These are phyloP conservation scores for Anneissia japonica DNA, from an alignment of 35 echinoderm and acorn worm genomes.

Conservation along the genomic window DNA sequence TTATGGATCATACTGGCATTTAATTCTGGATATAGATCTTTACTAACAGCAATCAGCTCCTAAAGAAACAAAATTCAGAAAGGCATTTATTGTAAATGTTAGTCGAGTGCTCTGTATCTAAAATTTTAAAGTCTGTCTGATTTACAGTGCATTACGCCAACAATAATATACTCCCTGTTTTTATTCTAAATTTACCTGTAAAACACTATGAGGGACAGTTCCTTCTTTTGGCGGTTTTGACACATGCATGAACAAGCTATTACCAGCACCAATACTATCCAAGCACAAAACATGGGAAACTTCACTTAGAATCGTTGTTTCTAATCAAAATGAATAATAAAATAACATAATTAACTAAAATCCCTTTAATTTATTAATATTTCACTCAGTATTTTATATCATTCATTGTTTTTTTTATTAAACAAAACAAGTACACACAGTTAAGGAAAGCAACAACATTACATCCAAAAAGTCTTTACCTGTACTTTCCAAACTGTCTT, in stretches of 20 bases:
- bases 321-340: constrained; percentile 22
- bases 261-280: constrained; percentile 69
- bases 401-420: no score
- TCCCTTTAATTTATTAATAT: no score
- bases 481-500: constrained; percentile 84
- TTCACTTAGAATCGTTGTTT: constrained; percentile 68
- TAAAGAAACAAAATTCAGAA: constrained; percentile 11
- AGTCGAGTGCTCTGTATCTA: no score
- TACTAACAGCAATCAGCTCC: constrained; percentile 52
- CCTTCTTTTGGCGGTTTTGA: constrained; percentile 97
- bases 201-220: constrained; percentile 56
- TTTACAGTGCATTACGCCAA: no score
- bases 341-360: background rate
- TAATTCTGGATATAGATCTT: constrained; percentile 58
- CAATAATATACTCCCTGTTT: no score
- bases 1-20: constrained; percentile 97
- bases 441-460: no score
- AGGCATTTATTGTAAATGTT: no score
- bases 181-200: constrained; percentile 72
- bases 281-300: constrained; percentile 83
- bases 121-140: no score
- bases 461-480: constrained; percentile 62
- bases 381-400: no score
- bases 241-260: constrained; percentile 76
- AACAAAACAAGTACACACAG: no score